Percentiles rank a stretch among this genome's conserved stretches.
Evolutionary conservation across 2,113 vertebrate species (phyloP).

Genomic region (Fregata magnificens): DNA sequence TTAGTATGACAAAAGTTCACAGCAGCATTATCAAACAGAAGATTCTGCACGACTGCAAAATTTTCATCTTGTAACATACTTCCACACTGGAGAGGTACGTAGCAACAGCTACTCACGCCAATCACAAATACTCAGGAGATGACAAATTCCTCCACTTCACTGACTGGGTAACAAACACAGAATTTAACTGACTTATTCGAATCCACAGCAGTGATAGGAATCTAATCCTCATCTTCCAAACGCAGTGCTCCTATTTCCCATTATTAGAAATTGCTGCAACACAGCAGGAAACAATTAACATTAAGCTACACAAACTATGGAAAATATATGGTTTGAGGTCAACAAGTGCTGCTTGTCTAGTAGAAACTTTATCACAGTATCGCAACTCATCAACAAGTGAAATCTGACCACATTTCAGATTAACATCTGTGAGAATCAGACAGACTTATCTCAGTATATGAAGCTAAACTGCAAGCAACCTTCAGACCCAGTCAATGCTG

Average conservation of each 20-base stretch:
- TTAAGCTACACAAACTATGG: neutral
- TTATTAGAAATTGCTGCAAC: neutral
- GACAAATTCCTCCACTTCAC: neutral
- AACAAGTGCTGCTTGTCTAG: neutral
- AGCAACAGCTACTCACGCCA: neutral
- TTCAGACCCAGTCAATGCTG: neutral
- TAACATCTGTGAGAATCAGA: neutral
- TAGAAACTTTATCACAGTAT: neutral
- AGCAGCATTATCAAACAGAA: neutral
- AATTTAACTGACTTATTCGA: neutral
- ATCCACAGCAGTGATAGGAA: neutral
- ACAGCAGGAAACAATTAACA: neutral
- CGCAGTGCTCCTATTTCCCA: neutral
- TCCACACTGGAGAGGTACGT: neutral
- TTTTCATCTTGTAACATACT: neutral
- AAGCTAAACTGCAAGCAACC: neutral
- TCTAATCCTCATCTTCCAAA: neutral
- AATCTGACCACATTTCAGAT: neutral
- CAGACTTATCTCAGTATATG: fast-evolving
- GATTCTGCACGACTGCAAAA: neutral
- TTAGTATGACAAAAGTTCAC: neutral
- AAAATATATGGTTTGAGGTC: neutral
- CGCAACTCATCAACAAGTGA: neutral
- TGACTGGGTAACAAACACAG: neutral
- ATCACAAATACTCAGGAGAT: neutral